These are phyloP conservation scores for Apteryx owenii DNA, from an alignment of 2,113 vertebrate genomes.

Conservation along the genomic window DNA sequence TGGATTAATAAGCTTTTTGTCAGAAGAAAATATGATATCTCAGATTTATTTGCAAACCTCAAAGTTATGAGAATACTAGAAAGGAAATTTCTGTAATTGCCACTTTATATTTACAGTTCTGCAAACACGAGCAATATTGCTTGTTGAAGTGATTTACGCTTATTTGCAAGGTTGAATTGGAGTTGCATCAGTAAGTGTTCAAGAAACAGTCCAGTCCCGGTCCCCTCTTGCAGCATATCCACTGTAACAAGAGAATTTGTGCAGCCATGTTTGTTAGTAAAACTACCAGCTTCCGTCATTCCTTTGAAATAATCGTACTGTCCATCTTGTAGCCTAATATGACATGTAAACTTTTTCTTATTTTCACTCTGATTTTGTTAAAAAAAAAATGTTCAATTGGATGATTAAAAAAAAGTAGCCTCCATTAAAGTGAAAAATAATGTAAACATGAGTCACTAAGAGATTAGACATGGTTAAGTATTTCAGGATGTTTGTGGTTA, in stretches of 20 bases:
- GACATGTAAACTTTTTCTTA: constrained; percentile 24
- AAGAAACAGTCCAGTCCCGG: background rate
- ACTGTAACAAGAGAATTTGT: background rate
- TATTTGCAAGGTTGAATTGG: constrained; percentile 1
- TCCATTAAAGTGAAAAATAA: constrained; percentile 8
- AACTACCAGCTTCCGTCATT: background rate
- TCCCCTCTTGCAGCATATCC: background rate
- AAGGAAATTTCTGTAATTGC: constrained; percentile 28
- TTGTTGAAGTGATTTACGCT: background rate
- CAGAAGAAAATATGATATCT: background rate
- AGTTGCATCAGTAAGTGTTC: background rate
- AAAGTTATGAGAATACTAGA: background rate
- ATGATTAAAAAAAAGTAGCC: background rate
- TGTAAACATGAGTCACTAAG: constrained; percentile 56
- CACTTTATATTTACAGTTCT: background rate
- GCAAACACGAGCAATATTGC: background rate
- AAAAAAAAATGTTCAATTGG: background rate
- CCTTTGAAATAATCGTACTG: background rate
- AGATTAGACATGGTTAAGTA: constrained; percentile 50
- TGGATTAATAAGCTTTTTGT: constrained; percentile 39
- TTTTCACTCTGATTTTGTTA: background rate
- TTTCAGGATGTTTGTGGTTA: constrained; percentile 59
- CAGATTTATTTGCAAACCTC: constrained; percentile 47
- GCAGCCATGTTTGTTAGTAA: background rate
- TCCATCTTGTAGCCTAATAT: background rate